A percentile compares a stretch with the other conserved stretches of the same genome.
phyloP scores from a whole-genome alignment of 1,140 invertebrate genomes.

The Catajapyx aquilonaris region DNA sequence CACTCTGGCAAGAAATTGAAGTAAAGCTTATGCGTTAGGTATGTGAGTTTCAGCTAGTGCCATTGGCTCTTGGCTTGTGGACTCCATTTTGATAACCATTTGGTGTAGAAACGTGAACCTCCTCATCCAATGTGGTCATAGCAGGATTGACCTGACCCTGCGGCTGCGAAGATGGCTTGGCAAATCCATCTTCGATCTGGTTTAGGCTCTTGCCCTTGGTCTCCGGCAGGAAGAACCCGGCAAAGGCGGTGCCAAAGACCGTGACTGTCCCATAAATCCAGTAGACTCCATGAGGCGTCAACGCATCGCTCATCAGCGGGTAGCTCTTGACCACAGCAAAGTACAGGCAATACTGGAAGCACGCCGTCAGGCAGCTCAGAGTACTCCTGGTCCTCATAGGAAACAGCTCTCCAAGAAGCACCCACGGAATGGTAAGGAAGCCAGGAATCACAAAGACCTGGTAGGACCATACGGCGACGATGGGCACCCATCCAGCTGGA shows the following conservation, averaged over 20 bases:
- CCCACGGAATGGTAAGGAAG: conserved; percentile 41
- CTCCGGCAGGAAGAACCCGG: conserved; percentile 48
- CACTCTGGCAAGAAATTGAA: no score
- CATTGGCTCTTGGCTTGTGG: no score
- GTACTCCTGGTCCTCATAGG: conserved; percentile 28
- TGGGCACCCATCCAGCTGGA: conserved; percentile 23
- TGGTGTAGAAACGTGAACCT: no score
- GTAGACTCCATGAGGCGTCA: conserved; percentile 39
- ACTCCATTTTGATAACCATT: no score
- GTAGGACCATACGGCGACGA: conserved; percentile 29
- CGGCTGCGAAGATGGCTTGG: no score
- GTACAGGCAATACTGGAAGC: conserved; percentile 37
- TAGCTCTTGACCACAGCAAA: conserved; percentile 49
- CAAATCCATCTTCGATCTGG: conserved; percentile 41
- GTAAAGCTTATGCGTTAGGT: no score
- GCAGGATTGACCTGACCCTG: no score
- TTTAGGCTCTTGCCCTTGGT: conserved; percentile 55
- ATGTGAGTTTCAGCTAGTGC: no score
- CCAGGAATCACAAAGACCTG: conserved; percentile 32
- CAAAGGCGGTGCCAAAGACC: conserved; percentile 34
- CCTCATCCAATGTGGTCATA: no score
- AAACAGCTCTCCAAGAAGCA: conserved; percentile 40
- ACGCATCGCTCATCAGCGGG: conserved; percentile 29
- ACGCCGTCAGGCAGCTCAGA: conserved; percentile 35
- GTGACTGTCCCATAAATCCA: conserved; percentile 40